These are phyloP conservation scores for Leptinotarsa juncta DNA, from an alignment of 2,888 invertebrate species.

Conservation along the genomic window DNA sequence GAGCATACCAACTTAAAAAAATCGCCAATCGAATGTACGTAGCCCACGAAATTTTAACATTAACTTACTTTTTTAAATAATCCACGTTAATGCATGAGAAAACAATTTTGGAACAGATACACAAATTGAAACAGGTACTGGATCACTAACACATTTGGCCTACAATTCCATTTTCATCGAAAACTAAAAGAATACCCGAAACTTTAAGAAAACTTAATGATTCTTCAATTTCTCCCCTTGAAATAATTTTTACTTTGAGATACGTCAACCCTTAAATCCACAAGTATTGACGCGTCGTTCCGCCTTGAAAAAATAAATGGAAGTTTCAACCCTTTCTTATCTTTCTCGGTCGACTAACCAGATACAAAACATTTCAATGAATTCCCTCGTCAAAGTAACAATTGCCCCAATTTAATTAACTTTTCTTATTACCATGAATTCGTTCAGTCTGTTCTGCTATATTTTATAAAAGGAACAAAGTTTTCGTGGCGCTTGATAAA, in stretches of 20 bases:
- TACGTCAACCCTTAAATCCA: neutral
- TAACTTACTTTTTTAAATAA: no score
- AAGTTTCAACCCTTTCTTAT: constrained; percentile 19
- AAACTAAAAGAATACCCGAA: no score
- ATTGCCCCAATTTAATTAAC: constrained; percentile 47
- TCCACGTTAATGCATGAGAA: no score
- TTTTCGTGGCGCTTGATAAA: constrained; percentile 48
- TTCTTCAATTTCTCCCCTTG: no score
- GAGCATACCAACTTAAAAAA: no score
- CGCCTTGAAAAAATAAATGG: neutral
- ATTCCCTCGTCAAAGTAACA: constrained; percentile 42
- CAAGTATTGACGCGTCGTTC: neutral
- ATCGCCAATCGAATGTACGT: no score
- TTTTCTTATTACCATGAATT: constrained; percentile 40
- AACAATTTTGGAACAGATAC: no score
- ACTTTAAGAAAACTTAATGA: no score
- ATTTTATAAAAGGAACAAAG: constrained; percentile 33
- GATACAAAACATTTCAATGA: constrained; percentile 46
- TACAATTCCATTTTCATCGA: no score
- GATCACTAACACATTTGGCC: no score
- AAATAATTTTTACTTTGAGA: neutral
- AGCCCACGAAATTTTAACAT: no score
- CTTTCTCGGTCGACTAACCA: constrained; percentile 45
- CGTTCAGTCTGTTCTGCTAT: constrained; percentile 12
- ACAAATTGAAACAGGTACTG: no score